Conservation (phyloP, 2,888 invertebrate species). For the Lagria hirta region DNA sequence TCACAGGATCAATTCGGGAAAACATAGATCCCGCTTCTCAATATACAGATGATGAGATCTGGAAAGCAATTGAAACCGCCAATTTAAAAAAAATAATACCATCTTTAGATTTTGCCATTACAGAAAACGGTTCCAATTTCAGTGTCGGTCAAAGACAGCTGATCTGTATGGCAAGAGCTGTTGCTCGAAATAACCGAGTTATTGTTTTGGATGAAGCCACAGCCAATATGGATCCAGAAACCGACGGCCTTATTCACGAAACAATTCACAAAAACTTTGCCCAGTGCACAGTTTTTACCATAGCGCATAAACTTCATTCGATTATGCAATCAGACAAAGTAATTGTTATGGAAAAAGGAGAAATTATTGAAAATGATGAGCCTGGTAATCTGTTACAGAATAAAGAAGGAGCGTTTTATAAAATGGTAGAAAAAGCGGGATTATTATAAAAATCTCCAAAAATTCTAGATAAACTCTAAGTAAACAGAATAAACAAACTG, state of each 20-base stretch:
- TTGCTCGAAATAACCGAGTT: constrained; percentile 56
- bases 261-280: constrained; percentile 58
- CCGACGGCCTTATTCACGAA: constrained; percentile 58
- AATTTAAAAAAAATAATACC: constrained; percentile 47
- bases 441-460: constrained; percentile 49
- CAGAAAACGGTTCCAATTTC: constrained; percentile 33
- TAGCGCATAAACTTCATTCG: constrained; percentile 53
- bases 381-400: constrained; percentile 54
- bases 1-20: constrained; percentile 59
- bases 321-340: constrained; percentile 61
- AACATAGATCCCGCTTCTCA: constrained; percentile 41
- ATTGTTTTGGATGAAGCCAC: constrained; percentile 62
- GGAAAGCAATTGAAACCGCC: constrained; percentile 48
- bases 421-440: constrained; percentile 70
- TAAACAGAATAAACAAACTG: too few relatives aligned
- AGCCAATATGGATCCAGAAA: constrained; percentile 59
- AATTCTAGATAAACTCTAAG: not conserved
- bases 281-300: constrained; percentile 59
- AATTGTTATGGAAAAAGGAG: constrained; percentile 58
- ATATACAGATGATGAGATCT: constrained; percentile 42
- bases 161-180: constrained; percentile 60
- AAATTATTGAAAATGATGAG: constrained; percentile 40
- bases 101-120: constrained; percentile 35
- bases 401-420: constrained; percentile 62
- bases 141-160: constrained; percentile 61